Conservation (phyloP, 2,113 vertebrate genomes). For the Apteryx owenii region DNA sequence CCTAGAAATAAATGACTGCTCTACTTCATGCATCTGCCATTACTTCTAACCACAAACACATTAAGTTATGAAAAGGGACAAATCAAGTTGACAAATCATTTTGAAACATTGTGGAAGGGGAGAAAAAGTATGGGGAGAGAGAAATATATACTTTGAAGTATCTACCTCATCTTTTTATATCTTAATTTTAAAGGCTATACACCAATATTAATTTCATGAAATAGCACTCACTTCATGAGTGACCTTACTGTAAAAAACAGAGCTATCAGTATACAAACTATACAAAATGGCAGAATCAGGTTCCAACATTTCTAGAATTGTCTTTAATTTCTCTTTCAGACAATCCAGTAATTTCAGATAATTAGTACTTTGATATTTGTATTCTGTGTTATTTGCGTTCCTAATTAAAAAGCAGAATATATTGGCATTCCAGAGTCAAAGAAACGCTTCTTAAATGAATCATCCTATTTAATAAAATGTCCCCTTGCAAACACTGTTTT, state of each 20-base stretch:
- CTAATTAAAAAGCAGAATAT: not conserved
- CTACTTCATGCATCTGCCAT: slow-evolving; percentile 3
- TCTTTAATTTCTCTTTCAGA: slow-evolving; percentile 22
- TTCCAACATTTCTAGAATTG: not conserved
- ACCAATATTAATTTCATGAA: not conserved
- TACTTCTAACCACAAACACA: slow-evolving; percentile 40
- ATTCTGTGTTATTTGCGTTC: slow-evolving; percentile 11
- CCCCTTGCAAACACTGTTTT: slow-evolving; percentile 37
- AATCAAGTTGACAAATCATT: slow-evolving; percentile 18
- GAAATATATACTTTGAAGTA: not conserved
- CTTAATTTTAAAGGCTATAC: not conserved
- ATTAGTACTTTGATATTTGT: slow-evolving; percentile 38
- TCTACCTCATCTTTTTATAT: not conserved
- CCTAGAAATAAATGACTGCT: slow-evolving; percentile 49
- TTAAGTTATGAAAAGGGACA: not conserved
- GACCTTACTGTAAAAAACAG: not conserved
- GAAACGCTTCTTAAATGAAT: slow-evolving; percentile 38
- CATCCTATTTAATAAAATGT: not conserved
- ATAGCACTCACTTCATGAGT: not conserved
- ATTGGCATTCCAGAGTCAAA: not conserved
- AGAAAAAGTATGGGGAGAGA: not conserved
- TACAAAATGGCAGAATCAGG: not conserved
- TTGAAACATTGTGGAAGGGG: slow-evolving; percentile 16
- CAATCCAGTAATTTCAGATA: slow-evolving; percentile 10
- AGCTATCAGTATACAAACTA: not conserved